phyloP scores from a whole-genome alignment of 2,888 invertebrate genomes.

The Embidobia sp. region DNA sequence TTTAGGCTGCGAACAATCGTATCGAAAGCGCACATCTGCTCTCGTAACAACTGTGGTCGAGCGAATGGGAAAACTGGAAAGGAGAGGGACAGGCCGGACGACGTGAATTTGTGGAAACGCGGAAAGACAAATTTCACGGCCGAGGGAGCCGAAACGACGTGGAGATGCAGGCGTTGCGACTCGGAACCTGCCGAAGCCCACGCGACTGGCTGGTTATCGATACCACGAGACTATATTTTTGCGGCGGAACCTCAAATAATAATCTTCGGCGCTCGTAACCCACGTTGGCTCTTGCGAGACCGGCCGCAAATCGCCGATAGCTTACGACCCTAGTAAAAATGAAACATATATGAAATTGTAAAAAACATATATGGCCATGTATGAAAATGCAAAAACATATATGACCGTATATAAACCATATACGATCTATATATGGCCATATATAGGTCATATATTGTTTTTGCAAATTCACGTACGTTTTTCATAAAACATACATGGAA shows the following conservation, averaged over 20 bases:
- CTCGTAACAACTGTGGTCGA: not conserved
- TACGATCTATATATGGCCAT: too few species aligned
- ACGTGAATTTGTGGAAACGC: constrained; percentile 27
- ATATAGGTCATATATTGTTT: too few species aligned
- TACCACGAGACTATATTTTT: constrained; percentile 27
- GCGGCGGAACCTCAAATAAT: constrained; percentile 12
- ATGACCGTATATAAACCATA: too few species aligned
- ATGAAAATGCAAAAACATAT: too few species aligned
- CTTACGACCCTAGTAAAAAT: too few species aligned
- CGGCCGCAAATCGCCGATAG: constrained; percentile 4
- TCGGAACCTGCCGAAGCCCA: constrained; percentile 39
- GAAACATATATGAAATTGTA: too few species aligned
- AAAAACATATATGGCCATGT: too few species aligned
- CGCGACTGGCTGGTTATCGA: constrained; percentile 55
- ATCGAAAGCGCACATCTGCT: constrained; percentile 26
- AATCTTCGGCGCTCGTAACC: constrained; percentile 10
- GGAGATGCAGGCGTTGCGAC: constrained; percentile 3
- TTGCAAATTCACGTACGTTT: too few species aligned
- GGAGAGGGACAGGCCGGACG: not conserved
- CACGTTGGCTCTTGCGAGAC: not conserved
- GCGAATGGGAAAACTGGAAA: constrained; percentile 4
- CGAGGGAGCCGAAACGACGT: constrained; percentile 11
- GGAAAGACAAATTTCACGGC: constrained; percentile 33
- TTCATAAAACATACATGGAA: too few species aligned
- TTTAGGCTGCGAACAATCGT: constrained; percentile 22